Percentiles rank a stretch among this genome's conserved stretches.
Conservation (phyloP, 2,888 invertebrate genomes). For the Clusia tigrina region DNA sequence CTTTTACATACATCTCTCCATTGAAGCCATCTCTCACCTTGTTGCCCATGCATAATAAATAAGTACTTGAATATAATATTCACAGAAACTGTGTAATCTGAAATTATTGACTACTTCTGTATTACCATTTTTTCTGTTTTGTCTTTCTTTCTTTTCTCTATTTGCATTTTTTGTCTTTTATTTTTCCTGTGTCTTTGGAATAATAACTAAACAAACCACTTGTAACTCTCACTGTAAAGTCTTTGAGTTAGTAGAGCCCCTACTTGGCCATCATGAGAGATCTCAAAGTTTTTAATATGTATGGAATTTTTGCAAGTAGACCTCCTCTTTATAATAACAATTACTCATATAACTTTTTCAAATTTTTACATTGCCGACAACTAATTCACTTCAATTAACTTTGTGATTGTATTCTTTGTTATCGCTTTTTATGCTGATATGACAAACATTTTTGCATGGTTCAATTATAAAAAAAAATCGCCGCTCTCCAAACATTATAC, state of each 20-base stretch:
- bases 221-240: conserved; percentile 20
- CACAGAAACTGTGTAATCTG: too few species aligned
- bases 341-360: not conserved
- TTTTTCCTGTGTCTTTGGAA: too few species aligned
- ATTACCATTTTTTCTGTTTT: too few species aligned
- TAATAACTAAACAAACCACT: not conserved
- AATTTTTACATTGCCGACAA: not conserved
- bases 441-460: conserved; percentile 3
- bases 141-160: conserved; percentile 13
- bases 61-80: too few species aligned
- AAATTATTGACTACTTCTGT: too few species aligned
- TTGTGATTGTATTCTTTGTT: not conserved
- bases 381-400: not conserved
- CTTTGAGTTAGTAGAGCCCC: conserved; percentile 40
- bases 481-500: conserved; percentile 15
- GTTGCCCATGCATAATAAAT: too few species aligned
- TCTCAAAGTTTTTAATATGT: conserved; percentile 39
- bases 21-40: too few species aligned
- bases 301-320: conserved; percentile 38
- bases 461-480: too few species aligned
- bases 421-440: conserved; percentile 12
- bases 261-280: conserved; percentile 39
- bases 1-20: too few species aligned
- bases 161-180: not conserved
- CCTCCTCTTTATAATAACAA: not conserved